phyloP scores from a whole-genome alignment of 2,113 vertebrate genomes.

The Thalassarche chlororhynchos region DNA sequence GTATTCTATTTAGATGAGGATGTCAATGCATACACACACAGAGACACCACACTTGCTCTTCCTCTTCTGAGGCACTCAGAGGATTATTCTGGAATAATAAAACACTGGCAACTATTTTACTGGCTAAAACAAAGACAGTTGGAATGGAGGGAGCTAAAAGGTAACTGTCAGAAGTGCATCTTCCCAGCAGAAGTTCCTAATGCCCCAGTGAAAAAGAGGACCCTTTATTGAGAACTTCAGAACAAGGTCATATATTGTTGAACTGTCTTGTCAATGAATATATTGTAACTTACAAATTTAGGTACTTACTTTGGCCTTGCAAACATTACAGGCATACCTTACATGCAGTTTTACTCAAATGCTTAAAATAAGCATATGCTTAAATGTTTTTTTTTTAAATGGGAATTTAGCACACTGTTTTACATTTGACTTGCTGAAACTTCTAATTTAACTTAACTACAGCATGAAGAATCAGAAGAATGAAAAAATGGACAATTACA shows the following conservation, averaged over 20 bases:
- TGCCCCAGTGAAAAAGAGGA: not conserved
- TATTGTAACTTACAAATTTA: not conserved
- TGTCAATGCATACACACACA: not conserved
- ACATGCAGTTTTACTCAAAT: not conserved
- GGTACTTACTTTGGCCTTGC: not conserved
- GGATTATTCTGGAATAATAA: not conserved
- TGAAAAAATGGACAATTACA: not conserved
- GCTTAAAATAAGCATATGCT: not conserved
- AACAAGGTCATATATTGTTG: not conserved
- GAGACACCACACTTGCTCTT: not conserved
- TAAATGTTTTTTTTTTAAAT: not conserved
- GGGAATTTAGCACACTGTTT: not conserved
- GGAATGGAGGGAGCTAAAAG: not conserved
- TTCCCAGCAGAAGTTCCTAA: not conserved
- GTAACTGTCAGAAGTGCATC: not conserved
- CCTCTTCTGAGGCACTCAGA: not conserved
- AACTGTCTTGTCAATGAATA: not conserved
- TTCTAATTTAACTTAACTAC: not conserved
- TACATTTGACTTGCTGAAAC: not conserved
- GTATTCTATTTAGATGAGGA: not conserved
- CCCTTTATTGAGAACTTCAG: not conserved
- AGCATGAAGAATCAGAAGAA: not conserved
- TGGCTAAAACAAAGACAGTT: not conserved
- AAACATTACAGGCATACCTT: not conserved
- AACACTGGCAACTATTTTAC: not conserved